Conservation (phyloP, 1,140 invertebrate species). For the Drosophila asahinai region DNA sequence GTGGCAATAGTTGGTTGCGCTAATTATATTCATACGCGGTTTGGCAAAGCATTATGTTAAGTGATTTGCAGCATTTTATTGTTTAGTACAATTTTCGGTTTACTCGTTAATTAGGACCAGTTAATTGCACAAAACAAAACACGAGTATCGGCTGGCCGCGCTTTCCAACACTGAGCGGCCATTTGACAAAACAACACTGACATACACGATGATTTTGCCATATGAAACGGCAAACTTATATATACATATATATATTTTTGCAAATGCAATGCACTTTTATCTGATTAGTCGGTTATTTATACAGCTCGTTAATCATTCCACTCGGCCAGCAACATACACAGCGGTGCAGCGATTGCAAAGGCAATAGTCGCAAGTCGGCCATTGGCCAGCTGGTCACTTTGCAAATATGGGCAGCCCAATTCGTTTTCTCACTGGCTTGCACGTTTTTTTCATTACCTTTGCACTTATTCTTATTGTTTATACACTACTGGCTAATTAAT, state of each 20-base stretch:
- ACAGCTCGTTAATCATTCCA: slow-evolving; percentile 18
- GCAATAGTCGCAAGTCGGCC: slow-evolving; percentile 20
- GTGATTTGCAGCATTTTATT: not conserved
- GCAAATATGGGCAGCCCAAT: slow-evolving; percentile 1
- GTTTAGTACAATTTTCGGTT: too few species aligned
- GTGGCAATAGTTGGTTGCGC: slow-evolving; percentile 12
- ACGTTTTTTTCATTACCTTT: slow-evolving; percentile 61
- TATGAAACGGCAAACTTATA: slow-evolving; percentile 54
- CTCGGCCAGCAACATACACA: not conserved
- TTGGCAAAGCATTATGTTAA: not conserved
- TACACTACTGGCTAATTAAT: slow-evolving; percentile 73
- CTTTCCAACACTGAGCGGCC: slow-evolving; percentile 48
- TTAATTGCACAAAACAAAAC: slow-evolving; percentile 47
- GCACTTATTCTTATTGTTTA: slow-evolving; percentile 75
- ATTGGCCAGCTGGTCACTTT: slow-evolving; percentile 34
- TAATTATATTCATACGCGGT: not conserved
- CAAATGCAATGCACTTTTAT: slow-evolving; percentile 53
- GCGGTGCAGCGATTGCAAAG: not conserved
- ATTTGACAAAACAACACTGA: slow-evolving; percentile 45
- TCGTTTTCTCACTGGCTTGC: not conserved
- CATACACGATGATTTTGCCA: slow-evolving; percentile 71
- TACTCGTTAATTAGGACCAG: not conserved
- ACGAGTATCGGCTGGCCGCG: slow-evolving; percentile 54
- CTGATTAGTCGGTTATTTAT: slow-evolving; percentile 49
- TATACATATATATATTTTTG: slow-evolving; percentile 43